These are phyloP conservation scores for Maconellicoccus hirsutus DNA, from an alignment of 1,140 invertebrate species.

Conservation along the genomic window DNA sequence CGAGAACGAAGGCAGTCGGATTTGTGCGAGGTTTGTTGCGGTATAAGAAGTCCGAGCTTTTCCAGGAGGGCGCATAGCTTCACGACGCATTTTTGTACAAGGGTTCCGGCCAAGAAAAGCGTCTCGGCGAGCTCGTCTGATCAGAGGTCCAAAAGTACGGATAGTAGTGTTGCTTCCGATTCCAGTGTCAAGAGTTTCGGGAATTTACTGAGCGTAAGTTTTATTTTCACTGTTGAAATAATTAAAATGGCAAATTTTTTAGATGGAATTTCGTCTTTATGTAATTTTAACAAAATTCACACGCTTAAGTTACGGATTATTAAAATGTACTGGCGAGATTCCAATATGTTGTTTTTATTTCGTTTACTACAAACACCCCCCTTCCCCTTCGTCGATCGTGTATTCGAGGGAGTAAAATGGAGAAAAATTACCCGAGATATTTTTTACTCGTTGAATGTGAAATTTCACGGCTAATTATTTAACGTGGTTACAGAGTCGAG, in stretches of 20 bases:
- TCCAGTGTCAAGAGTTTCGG: not conserved
- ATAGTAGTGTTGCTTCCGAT: not conserved
- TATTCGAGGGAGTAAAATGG: not conserved
- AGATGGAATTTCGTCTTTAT: not conserved
- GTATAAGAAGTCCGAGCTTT: conserved; percentile 28
- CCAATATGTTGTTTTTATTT: not conserved
- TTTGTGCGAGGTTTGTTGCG: conserved; percentile 27
- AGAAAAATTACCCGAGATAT: not conserved
- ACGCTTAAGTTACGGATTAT: not conserved
- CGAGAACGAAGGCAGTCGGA: not conserved
- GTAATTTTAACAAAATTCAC: not conserved
- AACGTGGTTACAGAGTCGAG: conserved; percentile 9
- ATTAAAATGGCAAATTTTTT: not conserved
- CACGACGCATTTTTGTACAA: conserved; percentile 38
- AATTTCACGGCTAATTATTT: not conserved
- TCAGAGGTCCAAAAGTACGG: not conserved
- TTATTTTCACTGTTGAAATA: not conserved
- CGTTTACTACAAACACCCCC: too few species aligned
- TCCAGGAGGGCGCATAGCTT: conserved; percentile 32
- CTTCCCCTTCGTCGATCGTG: too few species aligned
- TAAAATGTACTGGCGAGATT: not conserved
- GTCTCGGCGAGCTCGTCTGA: not conserved
- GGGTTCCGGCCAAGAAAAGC: conserved; percentile 36
- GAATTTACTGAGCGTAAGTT: not conserved
- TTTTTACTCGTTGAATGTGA: not conserved